Base-by-base conservation (phyloP, 2,113 vertebrate species). In the Thunnus thynnus region DNA sequence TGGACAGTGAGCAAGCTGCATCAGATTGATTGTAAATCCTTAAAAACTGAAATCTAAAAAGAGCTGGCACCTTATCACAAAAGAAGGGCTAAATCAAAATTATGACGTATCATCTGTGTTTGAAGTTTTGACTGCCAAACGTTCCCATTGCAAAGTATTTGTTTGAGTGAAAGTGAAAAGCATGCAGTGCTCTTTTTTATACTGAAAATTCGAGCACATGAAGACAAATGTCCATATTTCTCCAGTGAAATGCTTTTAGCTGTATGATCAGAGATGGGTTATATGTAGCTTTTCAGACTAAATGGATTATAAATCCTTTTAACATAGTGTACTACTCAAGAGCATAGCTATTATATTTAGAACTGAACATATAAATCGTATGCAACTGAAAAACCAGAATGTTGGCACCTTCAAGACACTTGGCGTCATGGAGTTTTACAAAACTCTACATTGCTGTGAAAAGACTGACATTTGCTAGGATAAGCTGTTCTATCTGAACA, bases 401-500 rank as follows among this genome's bases (percentile, higher is more conserved):
- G 13, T 30, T 56, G 48, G 36, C 36, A 76, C 14, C 22, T 56
- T 12, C 17, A 47, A n/a, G 22, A 16, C n/a, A 66, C 8, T 50
- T 50, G 56, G 11, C 32, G 30, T 7, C 20, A 22, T 69, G n/a
- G 67, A 41, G 4, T 44, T 44, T 56, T 18, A 5, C 30, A 30
- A 22, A n/a, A 32, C 4, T 47, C 32, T 16, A 22, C 20, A 46
- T 12, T 2, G 56, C 30, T 60, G 17, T 65, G 48, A 72, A 72
- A 63, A 60, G 62, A 66, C 3, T 66, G 61, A 72, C 46, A 30
- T 58, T 72, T 58, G 27, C 27, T 10, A 56, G 61, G n/a, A 66
- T 66, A 73, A 50, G 46, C 30, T 20, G 13, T 36, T 72, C 36
- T 58, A 57, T 65, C 61, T 20, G 27, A 16, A 30, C 51, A 17